Base-by-base conservation (phyloP, 2,113 vertebrate species). In the Nerophis lumbriciformis region DNA sequence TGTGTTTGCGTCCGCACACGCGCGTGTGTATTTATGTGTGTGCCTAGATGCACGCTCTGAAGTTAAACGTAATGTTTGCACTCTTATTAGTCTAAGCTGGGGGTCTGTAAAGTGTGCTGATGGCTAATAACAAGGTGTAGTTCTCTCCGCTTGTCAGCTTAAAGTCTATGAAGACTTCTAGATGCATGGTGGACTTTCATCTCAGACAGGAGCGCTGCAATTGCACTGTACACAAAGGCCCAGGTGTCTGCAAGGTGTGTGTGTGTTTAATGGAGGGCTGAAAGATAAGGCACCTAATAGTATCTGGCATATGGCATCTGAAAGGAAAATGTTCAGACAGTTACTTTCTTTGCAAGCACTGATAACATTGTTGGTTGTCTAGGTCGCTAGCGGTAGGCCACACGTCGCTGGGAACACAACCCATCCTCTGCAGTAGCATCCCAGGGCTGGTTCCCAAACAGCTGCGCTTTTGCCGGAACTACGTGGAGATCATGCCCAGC, bases 401-500 rank as follows among this genome's bases (percentile, higher is more conserved):
- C 65, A 93, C 94, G 0, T 92, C 94, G 1, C 61, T 97, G 90
- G 92, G 93, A 3, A 92, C 92, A 1, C 94, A 95, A 76, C 97
- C 96, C 52, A 94, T 94, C 69, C 92, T 95, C 16, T 99, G 97
- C 0, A 94, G 94, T 75, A 95, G 92, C 73, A 98, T 99, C 77
- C 97, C 97, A 0, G 97, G 97, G 35, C 90, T 99, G 58, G 94
- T 99, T 68, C 95, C 96, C 76, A 99, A 97, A 82, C 96, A 99
- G 87, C 91, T 99, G 61, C 93, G 96, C 5, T 98, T 99, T 90
- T 99, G 96, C 75, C 88, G 96, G 65, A 98, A 98, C 90, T 97
- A 98, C 6, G 91, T 97, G 85, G 95, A 98, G 79, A 96, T 98
- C 86, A 99, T 99, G 96, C 96, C 96, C 79, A 98, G 95, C 0